Conservation (phyloP, 35 echinoderm and acorn worm genomes). For the Diadema setosum region DNA sequence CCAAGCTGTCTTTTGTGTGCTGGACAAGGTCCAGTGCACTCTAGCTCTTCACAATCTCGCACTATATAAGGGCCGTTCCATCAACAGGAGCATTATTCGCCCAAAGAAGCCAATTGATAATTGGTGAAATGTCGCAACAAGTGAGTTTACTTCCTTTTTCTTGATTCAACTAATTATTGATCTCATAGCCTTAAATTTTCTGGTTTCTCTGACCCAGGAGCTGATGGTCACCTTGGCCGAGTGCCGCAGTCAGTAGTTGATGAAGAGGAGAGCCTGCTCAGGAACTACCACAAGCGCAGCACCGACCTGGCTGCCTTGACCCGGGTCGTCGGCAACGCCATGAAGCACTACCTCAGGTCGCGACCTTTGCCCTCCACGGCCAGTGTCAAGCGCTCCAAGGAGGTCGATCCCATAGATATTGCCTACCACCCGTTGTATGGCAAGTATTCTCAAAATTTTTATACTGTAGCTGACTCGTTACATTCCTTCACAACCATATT, state of each 20-base stretch:
- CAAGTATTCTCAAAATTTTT: slow-evolving; percentile 41
- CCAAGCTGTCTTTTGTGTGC: too few relatives aligned
- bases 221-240: slow-evolving; percentile 52
- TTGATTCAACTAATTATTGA: too few relatives aligned
- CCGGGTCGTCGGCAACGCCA: slow-evolving; percentile 56
- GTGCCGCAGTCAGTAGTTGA: slow-evolving; percentile 74
- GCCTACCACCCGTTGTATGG: slow-evolving; percentile 80
- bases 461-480: too few relatives aligned
- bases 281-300: slow-evolving; percentile 37
- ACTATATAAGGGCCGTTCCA: too few relatives aligned
- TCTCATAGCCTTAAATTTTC: not conserved
- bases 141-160: too few relatives aligned
- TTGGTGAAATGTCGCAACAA: too few relatives aligned
- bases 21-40: too few relatives aligned
- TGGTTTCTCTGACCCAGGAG: slow-evolving; percentile 22
- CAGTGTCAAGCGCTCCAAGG: slow-evolving; percentile 84
- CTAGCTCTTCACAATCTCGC: too few relatives aligned
- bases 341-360: slow-evolving; percentile 81
- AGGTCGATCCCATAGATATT: slow-evolving; percentile 42
- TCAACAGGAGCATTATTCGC: too few relatives aligned
- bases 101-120: too few relatives aligned
- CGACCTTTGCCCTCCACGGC: slow-evolving; percentile 76
- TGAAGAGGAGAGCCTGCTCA: slow-evolving; percentile 49
- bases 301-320: slow-evolving; percentile 54
- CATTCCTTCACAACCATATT: too few relatives aligned